Evolutionary conservation across 2,797 vertebrate species (phyloP), one percentile per base, ranked within the genome.

Genomic region (Enteromius radiatus): DNA sequence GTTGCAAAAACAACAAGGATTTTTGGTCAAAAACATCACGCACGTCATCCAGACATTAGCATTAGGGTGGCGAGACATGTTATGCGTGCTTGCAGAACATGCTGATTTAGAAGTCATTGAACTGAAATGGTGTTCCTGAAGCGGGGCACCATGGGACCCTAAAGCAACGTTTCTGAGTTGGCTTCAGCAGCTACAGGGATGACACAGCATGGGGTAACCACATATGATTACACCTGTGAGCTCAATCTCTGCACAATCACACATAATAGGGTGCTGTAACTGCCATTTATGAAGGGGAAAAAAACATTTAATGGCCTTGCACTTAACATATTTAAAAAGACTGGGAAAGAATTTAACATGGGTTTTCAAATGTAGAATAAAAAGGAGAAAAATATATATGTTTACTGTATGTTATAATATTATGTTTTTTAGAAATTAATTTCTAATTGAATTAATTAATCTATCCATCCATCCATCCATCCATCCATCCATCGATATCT

Each of bases 101-200:
- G 69, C 38, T 68, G 23, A 36, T 45, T 80, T 56, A 26, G 64
- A 61, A 83, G 65, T 65, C 80, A 77, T 21, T 56, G 21, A 79
- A 31, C 59, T 41, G 78, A 64, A 84, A 73, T 71, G 54, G 77
- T 49, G 21, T 75, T 85, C 64, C 70, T 84, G 65, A 70, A 59
- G 56, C 67, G 8, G 17, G 75, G 75, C 70, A 52, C 49, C 70
- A 76, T 71, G 63, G 70, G 43, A 81, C 26, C 65, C 43, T 8
- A 63, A 41, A 78, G 45, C 67, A 43, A 73, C 6, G 49, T 82
- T 80, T 52, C 82, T 65, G 41, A 61, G 76, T 45, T 68, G 49
- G 77, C 52, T 79, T 43, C 26, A 61, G 78, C 63, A 81, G 23
- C 83, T 81, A n/a, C 36, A 12, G 31, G 21, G 73, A 76, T 71